Base-by-base conservation (phyloP, 2,797 vertebrate genomes). In the Anguilla megastoma region DNA sequence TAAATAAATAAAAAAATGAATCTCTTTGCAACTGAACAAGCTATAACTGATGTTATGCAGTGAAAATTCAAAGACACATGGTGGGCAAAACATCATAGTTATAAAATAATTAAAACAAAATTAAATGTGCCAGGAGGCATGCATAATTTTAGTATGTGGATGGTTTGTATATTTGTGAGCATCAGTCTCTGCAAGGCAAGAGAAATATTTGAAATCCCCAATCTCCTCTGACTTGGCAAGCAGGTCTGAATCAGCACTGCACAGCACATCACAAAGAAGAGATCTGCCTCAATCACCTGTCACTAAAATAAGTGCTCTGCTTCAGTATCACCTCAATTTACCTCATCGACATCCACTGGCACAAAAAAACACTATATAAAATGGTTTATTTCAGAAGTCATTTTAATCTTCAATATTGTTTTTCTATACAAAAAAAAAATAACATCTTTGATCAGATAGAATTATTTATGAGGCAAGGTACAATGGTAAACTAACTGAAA, bases 21-120 rank as follows among this genome's bases (percentile, higher is more conserved):
- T 79, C 30, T 30, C n/a, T 83, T 80, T 87, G 83, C 87, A 82
- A 54, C 87, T 60, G 56, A 92, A 89, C 87, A 91, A 87, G 87
- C 90, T 36, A 52, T 86, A 90, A 86, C 79, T 87, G 87, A 88
- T 87, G 85, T 84, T 86, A 83, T 86, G 45, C 86, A 88, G 87
- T 87, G 88, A 89, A 89, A 89, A 76, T 27, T 83, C 24, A 56
- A 84, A 89, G 48, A 52, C 52, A 87, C 85, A 79, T 84, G 80
- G 60, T 87, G 84, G 80, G 88, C 85, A 83, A 87, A 82, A 89
- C 88, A 88, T 80, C n/a, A 83, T 74, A 87, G 71, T 88, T 79
- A 85, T 86, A 50, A 86, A 88, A 91, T 52, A 76, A 87, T 86
- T 50, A 87, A 85, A 87, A 85, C 69, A 86, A 79, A 85, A 71